Base-by-base conservation (phyloP, 2,888 invertebrate genomes). In the Ectobius pallidus region DNA sequence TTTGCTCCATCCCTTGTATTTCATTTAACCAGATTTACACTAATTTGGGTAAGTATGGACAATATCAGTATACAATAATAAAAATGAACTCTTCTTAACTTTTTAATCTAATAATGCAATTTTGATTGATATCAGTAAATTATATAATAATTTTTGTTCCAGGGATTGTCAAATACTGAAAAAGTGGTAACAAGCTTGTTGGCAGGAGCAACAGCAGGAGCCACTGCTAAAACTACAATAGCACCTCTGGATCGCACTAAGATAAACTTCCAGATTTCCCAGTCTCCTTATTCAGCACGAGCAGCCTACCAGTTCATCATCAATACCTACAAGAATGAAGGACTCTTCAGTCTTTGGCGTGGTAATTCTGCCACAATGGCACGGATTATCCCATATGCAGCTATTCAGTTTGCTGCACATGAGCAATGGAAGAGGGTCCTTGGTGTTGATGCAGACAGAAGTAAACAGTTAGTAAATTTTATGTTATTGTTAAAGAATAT, bases 351-450 rank as follows among this genome's bases (percentile, higher is more conserved):
- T 72, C 84, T 99, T 78, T 99, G 97, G 97, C 87, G 99, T 69
- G 99, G 99, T 3, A 99, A 99, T 87, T 95, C 96, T 77, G 99
- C 99, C 3, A 99, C 98, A 0, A 96, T 99, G 96, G 96, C 95
- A 18, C 87, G 99, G 72, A 97, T 99, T 75, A 87, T 98, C 69
- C 99, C 99, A 0, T 98, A 99, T 84, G 97, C 99, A 25, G 96
- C 99, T 55, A 93, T 99, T 77, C 99, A 99, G 85, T 99, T 98
- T 84, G 93, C 97, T 0, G 92, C 98, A 46, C 97, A 98, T 84
- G 99, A 99, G 84, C 98, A 99, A 83, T 99, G 95, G 93, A 97
- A 97, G 82, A 87, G 89, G 77, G 82, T 93, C 62, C 85, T 99
- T 1, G 84, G 86, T 11, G 91, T 94, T n/a, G 91, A 93, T 65